Conservation (phyloP, 2,113 vertebrate species). For the Anthoscopus minutus region DNA sequence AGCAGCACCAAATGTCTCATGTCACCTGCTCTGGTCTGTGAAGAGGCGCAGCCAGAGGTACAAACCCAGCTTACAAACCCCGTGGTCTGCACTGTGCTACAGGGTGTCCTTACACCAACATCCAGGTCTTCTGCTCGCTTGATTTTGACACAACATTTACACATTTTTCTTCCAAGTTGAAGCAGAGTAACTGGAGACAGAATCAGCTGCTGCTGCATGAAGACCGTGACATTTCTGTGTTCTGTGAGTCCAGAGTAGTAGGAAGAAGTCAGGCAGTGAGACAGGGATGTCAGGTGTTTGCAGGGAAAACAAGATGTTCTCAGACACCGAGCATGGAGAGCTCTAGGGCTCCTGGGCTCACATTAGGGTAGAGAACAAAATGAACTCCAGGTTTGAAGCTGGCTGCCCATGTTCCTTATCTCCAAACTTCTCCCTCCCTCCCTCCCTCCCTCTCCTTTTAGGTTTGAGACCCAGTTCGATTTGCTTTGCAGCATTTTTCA, state of each 20-base stretch:
- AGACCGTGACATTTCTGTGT: not conserved
- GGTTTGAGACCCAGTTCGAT: not conserved
- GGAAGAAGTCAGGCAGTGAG: accelerated
- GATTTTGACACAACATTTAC: not conserved
- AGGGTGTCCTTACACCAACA: accelerated
- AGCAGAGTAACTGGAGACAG: not conserved
- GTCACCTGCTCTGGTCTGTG: not conserved
- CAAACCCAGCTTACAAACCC: accelerated
- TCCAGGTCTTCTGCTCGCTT: not conserved
- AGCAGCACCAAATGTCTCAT: not conserved
- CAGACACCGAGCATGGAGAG: not conserved
- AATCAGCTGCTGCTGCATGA: accelerated
- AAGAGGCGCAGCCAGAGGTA: not conserved
- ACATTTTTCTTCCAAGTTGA: not conserved
- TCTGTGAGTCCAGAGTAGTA: not conserved
- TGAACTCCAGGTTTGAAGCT: not conserved
- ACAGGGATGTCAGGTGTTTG: not conserved
- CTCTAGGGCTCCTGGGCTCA: not conserved
- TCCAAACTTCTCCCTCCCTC: not conserved
- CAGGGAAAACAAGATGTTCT: not conserved
- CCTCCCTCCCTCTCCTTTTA: not conserved
- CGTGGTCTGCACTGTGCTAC: accelerated
- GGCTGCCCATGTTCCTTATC: not conserved
- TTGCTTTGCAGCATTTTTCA: not conserved
- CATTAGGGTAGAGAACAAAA: not conserved